Evolutionary conservation across 2,888 invertebrate species (phyloP), one percentile per base, ranked within the genome.

Genomic region (Drosophila barbarae): DNA sequence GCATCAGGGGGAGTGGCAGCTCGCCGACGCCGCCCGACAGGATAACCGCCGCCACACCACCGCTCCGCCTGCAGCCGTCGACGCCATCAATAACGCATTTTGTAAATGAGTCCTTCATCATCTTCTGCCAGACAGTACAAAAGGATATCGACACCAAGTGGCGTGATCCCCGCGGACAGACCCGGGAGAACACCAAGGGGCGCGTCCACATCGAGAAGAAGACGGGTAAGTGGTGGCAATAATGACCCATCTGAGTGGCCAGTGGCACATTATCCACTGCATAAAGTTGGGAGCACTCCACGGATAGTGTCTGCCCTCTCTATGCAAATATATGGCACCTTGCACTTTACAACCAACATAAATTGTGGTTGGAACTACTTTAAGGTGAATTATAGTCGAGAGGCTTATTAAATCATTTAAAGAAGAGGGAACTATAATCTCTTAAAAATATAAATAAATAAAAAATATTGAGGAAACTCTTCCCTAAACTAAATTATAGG

Each of bases 81-180:
- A 77, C 77, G 47, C 72, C 80, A 68, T 88, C 89, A 80, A 87
- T 89, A 66, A 87, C 88, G 61, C 88, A 89, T 77, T 90, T 89
- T 80, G 89, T 89, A 70, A 90, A 90, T 84, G 89, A 90, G 66
- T 90, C 90, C 69, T 89, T 90, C 81, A 90, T 90, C 70, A 89
- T 90, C 44, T 87, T 88, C 65, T 90, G 90, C 76, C 82, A 84
- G 65, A 76, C 85, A 73, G 80, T 77, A 69, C 85, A 85, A 70
- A 86, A 82, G 71, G 84, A 86, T 71, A 85, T 84, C 32, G 83
- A 84, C 70, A 85, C 88, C 46, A 87, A 87, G 73, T 90, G 90
- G 90, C 78, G 86, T 61, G 88, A 87, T 77, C 89, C 90, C 51
- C 79, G 79, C 41, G 89, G 89, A 38, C 77, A 81, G 54, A 69